Conservation (phyloP, 2,888 invertebrate species). For the Colletes collaris region DNA sequence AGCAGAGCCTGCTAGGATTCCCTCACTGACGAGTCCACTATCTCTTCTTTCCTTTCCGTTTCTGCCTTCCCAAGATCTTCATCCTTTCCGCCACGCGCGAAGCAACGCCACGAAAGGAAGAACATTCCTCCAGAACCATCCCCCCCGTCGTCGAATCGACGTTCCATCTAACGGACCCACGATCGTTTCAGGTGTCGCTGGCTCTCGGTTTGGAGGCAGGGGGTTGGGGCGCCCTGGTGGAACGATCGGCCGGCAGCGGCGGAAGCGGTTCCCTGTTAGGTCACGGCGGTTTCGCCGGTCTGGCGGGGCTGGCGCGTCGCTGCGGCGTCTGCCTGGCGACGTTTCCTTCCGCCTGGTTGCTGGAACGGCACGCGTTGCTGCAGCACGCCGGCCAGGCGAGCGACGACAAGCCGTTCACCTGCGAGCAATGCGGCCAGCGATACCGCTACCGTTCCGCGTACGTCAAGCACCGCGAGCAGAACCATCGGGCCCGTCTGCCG, state of each 20-base stretch:
- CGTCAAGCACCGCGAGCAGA: constrained; percentile 93
- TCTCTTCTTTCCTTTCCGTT: too few relatives aligned
- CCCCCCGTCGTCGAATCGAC: not conserved
- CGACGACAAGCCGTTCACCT: constrained; percentile 95
- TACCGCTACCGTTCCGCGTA: constrained; percentile 94
- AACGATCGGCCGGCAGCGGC: constrained; percentile 77
- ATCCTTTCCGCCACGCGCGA: too few relatives aligned
- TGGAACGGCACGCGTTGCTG: constrained; percentile 93
- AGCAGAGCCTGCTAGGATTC: too few relatives aligned
- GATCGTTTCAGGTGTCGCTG: constrained; percentile 77
- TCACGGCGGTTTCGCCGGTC: constrained; percentile 76
- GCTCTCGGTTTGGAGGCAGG: constrained; percentile 82
- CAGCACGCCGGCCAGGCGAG: constrained; percentile 89
- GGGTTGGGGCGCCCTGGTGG: constrained; percentile 82
- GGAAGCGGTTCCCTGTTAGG: constrained; percentile 71
- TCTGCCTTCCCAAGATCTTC: too few relatives aligned
- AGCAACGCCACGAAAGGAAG: too few relatives aligned
- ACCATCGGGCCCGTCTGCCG: constrained; percentile 93
- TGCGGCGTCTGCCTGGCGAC: constrained; percentile 94
- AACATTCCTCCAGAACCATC: too few relatives aligned
- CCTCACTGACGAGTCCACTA: too few relatives aligned
- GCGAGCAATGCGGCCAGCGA: constrained; percentile 95
- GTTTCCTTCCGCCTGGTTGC: constrained; percentile 93
- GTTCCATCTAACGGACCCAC: constrained; percentile 20
- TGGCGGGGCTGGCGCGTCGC: constrained; percentile 84